Percentiles rank a stretch among this genome's conserved stretches.
phyloP scores from a whole-genome alignment of 37 sponge, comb jelly and placozoan species.

The Cladorhizidae sp. region DNA sequence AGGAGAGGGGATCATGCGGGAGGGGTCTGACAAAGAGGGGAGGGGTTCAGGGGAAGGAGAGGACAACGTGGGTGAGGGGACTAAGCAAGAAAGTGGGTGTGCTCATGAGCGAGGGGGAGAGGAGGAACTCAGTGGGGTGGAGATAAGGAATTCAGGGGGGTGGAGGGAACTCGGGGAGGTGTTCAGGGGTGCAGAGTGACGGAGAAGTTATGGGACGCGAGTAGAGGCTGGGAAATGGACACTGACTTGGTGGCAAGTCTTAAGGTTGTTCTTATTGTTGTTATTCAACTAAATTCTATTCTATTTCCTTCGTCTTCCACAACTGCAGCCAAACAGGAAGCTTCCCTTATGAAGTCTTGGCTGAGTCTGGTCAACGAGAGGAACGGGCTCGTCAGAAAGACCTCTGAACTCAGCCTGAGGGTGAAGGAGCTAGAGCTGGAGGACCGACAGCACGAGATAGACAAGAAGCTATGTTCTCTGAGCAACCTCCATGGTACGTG shows the following conservation, averaged over 20 bases:
- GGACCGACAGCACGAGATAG: constrained; percentile 72
- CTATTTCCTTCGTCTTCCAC: neutral
- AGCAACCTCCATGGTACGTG: neutral
- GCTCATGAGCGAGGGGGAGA: neutral
- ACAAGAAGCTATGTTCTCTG: constrained; percentile 44
- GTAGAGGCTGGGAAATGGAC: too few species aligned
- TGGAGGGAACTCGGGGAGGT: too few species aligned
- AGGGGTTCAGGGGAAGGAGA: too few species aligned
- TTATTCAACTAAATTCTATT: neutral
- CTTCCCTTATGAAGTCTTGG: constrained; percentile 63
- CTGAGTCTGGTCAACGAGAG: constrained; percentile 70
- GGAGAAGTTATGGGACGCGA: too few species aligned
- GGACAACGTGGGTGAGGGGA: too few species aligned
- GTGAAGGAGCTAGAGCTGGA: constrained; percentile 80
- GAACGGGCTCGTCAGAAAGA: constrained; percentile 66
- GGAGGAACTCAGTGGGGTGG: neutral
- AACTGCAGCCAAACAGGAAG: constrained; percentile 39
- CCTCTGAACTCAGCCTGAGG: constrained; percentile 57
- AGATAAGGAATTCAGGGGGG: neutral
- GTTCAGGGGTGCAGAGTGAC: too few species aligned
- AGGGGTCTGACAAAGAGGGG: too few species aligned
- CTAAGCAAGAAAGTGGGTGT: too few species aligned
- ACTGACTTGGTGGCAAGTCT: too few species aligned
- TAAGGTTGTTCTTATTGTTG: too few species aligned
- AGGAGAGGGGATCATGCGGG: too few species aligned